phyloP scores from a whole-genome alignment of 2,888 invertebrate genomes.

The Drosophila nr. perissopoda region DNA sequence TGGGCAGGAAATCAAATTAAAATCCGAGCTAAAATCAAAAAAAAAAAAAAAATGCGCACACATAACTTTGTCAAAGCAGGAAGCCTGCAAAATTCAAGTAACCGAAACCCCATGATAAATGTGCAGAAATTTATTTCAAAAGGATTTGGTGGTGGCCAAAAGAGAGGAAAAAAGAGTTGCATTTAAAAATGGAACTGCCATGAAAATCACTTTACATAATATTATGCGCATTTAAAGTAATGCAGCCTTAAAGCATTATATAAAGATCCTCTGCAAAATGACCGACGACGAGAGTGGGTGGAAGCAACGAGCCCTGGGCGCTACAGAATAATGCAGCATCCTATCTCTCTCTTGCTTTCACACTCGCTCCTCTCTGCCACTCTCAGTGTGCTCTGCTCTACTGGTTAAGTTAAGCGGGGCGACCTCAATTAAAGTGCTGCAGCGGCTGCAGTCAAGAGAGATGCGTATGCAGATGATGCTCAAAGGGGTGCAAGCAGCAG shows the following conservation, averaged over 20 bases:
- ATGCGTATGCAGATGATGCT: constrained; percentile 31
- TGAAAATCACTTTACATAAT: constrained; percentile 57
- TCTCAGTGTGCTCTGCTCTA: neutral
- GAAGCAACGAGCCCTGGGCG: constrained; percentile 55
- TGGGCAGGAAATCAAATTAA: constrained; percentile 9
- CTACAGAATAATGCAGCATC: constrained; percentile 35
- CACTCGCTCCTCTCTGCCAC: constrained; percentile 6
- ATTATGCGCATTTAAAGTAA: constrained; percentile 65
- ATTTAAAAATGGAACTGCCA: constrained; percentile 46
- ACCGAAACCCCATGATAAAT: constrained; percentile 5
- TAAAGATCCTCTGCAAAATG: constrained; percentile 37
- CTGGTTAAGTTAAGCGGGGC: constrained; percentile 46
- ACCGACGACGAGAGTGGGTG: constrained; percentile 46
- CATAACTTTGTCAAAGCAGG: neutral
- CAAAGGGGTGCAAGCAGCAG: constrained; percentile 13
- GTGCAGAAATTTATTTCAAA: constrained; percentile 13
- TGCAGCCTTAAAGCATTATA: constrained; percentile 53
- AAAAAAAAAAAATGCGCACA: neutral
- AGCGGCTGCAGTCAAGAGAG: constrained; percentile 25
- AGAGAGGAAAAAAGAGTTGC: constrained; percentile 10
- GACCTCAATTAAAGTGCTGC: constrained; percentile 82
- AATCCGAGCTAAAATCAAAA: neutral
- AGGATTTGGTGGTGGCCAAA: neutral
- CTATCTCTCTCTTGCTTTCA: constrained; percentile 1
- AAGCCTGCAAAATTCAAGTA: constrained; percentile 1